Evolutionary conservation across 2,888 invertebrate genomes (phyloP), one percentile per base, ranked within the genome.

Genomic region (Spilosoma lubricipeda): DNA sequence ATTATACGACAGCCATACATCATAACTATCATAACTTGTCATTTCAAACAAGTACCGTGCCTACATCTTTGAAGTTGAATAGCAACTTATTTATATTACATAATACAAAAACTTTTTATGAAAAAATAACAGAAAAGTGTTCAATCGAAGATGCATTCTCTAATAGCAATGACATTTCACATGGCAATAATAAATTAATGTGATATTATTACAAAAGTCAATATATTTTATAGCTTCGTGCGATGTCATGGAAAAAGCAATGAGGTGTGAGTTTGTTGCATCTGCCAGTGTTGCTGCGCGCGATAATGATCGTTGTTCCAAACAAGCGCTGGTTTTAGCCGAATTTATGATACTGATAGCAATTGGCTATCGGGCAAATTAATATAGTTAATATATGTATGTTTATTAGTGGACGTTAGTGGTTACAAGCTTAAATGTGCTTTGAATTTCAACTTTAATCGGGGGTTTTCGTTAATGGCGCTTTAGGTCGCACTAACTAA

Each of bases 161-260:
- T 71, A 72, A 66, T 65, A 18, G 59, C 65, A 67, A 52, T 71
- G 70, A 45, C 56, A 72, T 81, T 74, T 71, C 72, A 70, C 83
- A 82, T 80, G 73, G 80, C 77, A 74, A 86, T 90, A 90, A 90
- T 90, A 90, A 90, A 91, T 90, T 88, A 87, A 72, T 1, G 48
- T 67, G 76, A 67, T 89, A 87, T 89, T 90, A 93, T 92, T 88
- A 88, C 91, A 90, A 89, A 92, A 92, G 82, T 90, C 90, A 90
- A 93, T 93, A 93, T 93, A 88, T 93, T 94, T 94, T 94, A 94
- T 94, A 89, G 90, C 85, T 89, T 90, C 89, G 90, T 76, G 90
- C 92, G 94, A 95, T 94, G 94, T 94, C 93, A 94, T 88, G 95
- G 95, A 95, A 95, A 91, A 92, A 85, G 91, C 93, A 95, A 94